Conservation (phyloP, 2,113 vertebrate species). For the Vidua chalybeata region DNA sequence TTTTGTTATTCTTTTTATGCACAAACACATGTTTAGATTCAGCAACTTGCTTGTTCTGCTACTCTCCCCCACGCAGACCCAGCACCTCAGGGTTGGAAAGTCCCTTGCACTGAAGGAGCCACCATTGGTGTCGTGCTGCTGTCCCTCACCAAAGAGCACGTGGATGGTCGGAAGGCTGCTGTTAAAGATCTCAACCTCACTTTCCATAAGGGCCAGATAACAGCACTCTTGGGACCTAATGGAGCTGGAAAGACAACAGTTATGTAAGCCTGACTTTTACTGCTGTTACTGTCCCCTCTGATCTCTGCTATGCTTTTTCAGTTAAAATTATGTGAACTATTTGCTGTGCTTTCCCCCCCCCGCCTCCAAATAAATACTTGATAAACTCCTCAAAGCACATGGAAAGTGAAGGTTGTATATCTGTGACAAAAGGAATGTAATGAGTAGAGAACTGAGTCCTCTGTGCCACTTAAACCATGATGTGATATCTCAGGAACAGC, state of each 20-base stretch:
- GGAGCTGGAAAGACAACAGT: conserved; percentile 76
- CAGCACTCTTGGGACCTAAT: conserved; percentile 70
- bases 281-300: neutral
- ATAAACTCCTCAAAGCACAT: neutral
- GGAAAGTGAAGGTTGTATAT: neutral
- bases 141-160: conserved; percentile 68
- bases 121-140: conserved; percentile 1
- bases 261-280: conserved; percentile 51
- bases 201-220: conserved; percentile 72
- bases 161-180: neutral
- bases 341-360: fast-evolving
- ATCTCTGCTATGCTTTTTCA: neutral
- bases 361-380: neutral
- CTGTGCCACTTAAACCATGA: neutral
- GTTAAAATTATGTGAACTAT: neutral
- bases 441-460: neutral
- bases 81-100: neutral
- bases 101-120: neutral
- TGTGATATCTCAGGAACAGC: neutral
- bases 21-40: neutral
- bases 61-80: neutral
- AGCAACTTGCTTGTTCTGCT: neutral
- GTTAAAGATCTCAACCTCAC: conserved; percentile 70
- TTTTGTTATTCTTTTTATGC: neutral
- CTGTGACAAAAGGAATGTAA: neutral